Base-by-base conservation (phyloP, 30 jellyfish, hydroid and myxozoan species). In the Chrysaora quinquecirrha region DNA sequence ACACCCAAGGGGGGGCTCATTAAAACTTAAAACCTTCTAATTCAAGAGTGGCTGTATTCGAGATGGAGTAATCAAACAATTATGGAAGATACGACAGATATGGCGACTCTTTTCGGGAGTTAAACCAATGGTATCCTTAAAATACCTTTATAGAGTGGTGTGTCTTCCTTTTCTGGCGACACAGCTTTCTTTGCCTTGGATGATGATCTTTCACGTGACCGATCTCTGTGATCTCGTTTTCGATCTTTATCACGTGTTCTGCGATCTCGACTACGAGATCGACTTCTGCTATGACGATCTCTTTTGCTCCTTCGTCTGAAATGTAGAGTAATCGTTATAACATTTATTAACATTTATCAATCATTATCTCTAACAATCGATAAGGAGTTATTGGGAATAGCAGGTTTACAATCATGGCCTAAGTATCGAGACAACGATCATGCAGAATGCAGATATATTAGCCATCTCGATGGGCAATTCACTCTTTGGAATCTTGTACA, bases 261-360 rank as follows among this genome's bases (percentile, higher is more conserved):
- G 38, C 92, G 92, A 69, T 82, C 92, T 14, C 85, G 85, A 0
- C 71, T 64, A 10, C 80, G 92, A 62, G 76, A 38, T 14, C 49
- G 80, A n/a, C 83, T 61, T 2, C 73, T 85, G 33, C 92, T 82
- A 18, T 38, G 61, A 38, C 74, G 92, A 43, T 71, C 85, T 21
- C 32, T 60, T 46, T 70, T 82, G 80, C 85, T 82, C 25, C 54
- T 82, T 34, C 46, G 58, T 71, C 92, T 82, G 38, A 43, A 16
- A 43, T 43, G 58, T 9, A 43, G 16, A 43, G 58, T 6, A 9
- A 43, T 6, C 58, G 9, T 43, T 6, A 43, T 6, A 16, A 6
- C 58, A 43, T 43, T 9, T 43, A n/a, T n/a, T n/a, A n/a, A n/a
- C n/a, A n/a, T n/a, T n/a, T n/a, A n/a, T n/a, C n/a, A n/a, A n/a